A percentile compares a stretch with the other conserved stretches of the same genome.
These are phyloP conservation scores for Diaphora mendica DNA, from an alignment of 2,888 invertebrate species.

Conservation along the genomic window DNA sequence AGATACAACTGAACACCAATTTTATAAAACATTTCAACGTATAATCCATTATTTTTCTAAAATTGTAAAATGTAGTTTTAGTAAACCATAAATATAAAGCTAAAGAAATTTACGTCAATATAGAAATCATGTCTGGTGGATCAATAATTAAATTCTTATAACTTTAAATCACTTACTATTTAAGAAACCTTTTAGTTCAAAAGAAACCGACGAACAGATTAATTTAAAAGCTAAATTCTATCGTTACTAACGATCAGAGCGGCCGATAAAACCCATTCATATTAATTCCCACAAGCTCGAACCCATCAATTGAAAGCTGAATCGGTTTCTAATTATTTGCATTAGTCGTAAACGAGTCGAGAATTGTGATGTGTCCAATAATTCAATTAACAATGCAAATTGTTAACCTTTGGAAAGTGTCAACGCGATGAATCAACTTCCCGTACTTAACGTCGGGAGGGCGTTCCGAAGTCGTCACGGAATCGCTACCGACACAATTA, in stretches of 20 bases:
- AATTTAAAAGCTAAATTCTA: slow-evolving; percentile 23
- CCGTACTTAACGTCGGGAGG: slow-evolving; percentile 59
- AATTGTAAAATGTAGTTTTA: background rate
- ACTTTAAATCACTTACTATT: slow-evolving; percentile 15
- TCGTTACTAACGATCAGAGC: slow-evolving; percentile 33
- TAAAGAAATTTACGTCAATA: background rate
- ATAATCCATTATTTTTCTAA: background rate
- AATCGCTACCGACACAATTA: slow-evolving; percentile 82
- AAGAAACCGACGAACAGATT: slow-evolving; percentile 29
- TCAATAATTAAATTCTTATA: background rate
- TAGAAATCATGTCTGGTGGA: background rate
- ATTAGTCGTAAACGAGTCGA: slow-evolving; percentile 43
- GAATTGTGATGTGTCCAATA: slow-evolving; percentile 47
- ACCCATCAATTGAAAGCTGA: slow-evolving; percentile 47
- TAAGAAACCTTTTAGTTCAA: slow-evolving; percentile 16
- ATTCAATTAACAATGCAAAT: slow-evolving; percentile 55
- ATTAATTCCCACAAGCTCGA: slow-evolving; percentile 46
- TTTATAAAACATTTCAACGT: background rate
- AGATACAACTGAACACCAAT: background rate
- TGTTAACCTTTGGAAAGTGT: slow-evolving; percentile 46
- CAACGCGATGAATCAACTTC: slow-evolving; percentile 53
- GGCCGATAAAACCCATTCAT: slow-evolving; percentile 42
- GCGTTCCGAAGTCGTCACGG: slow-evolving; percentile 73
- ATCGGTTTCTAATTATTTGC: slow-evolving; percentile 55
- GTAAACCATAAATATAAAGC: background rate